These are phyloP conservation scores for Drosophila borborema DNA, from an alignment of 2,888 invertebrate species.

Conservation along the genomic window DNA sequence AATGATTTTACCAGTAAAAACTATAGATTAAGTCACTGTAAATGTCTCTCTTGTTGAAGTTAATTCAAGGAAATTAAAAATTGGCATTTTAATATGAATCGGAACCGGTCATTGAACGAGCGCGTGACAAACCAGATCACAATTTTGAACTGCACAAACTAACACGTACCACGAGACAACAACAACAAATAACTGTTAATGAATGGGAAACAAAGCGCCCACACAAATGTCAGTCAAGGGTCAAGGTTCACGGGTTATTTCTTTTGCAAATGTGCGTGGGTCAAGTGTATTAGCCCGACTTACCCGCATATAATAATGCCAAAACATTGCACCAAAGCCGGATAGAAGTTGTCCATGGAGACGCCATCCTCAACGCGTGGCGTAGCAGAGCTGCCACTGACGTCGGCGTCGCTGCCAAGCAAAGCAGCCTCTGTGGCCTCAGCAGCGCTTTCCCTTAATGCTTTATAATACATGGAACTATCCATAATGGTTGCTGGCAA, in stretches of 20 bases:
- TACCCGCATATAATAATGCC: conserved; percentile 95
- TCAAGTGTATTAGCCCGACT: conserved; percentile 82
- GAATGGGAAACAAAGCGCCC: conserved; percentile 10
- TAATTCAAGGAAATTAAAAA: conserved; percentile 29
- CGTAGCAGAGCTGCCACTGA: conserved; percentile 30
- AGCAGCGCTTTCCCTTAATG: conserved; percentile 46
- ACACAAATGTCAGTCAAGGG: conserved; percentile 5
- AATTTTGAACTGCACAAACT: conserved; percentile 17
- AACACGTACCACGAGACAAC: neutral
- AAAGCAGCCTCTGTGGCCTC: conserved; percentile 37
- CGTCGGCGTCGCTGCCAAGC: conserved; percentile 8
- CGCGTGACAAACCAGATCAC: conserved; percentile 43
- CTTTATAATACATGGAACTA: conserved; percentile 77
- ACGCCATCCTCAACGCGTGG: conserved; percentile 74
- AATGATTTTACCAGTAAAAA: neutral
- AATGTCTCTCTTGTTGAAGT: neutral
- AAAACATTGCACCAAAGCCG: conserved; percentile 96
- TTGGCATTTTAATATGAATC: conserved; percentile 3
- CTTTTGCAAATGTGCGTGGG: conserved; percentile 7
- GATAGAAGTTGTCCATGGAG: conserved; percentile 92
- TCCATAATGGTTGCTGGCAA: conserved; percentile 64
- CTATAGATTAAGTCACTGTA: neutral
- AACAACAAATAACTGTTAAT: conserved; percentile 20
- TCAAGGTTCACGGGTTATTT: conserved; percentile 15
- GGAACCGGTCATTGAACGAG: conserved; percentile 50